These are phyloP conservation scores for Siniperca chuatsi DNA, from an alignment of 2,113 vertebrate species.

Conservation along the genomic window DNA sequence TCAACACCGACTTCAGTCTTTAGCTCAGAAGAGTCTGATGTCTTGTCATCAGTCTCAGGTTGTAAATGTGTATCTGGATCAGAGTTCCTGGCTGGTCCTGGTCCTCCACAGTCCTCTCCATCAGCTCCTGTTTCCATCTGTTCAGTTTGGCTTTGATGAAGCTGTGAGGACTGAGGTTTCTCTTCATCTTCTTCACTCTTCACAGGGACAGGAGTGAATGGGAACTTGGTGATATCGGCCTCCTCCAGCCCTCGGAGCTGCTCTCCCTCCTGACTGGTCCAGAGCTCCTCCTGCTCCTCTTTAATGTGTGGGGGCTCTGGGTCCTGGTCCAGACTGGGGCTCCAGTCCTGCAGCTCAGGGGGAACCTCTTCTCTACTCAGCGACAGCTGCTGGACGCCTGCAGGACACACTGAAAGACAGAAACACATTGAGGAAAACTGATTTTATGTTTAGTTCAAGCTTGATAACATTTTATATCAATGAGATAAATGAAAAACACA, in stretches of 20 bases:
- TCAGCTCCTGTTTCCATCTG: too few relatives aligned
- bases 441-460: too few relatives aligned
- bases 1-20: not conserved
- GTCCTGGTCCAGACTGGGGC: not conserved
- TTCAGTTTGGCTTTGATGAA: too few relatives aligned
- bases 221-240: not conserved
- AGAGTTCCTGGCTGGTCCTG: not conserved
- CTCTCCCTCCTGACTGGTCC: not conserved
- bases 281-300: slow-evolving; percentile 6
- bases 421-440: too few relatives aligned
- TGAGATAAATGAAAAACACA: too few relatives aligned
- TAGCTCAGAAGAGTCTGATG: too few relatives aligned
- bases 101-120: too few relatives aligned
- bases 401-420: too few relatives aligned
- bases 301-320: not conserved
- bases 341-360: too few relatives aligned
- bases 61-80: not conserved
- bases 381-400: too few relatives aligned
- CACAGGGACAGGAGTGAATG: not conserved
- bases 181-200: not conserved
- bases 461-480: too few relatives aligned
- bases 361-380: too few relatives aligned
- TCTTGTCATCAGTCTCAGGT: not conserved
- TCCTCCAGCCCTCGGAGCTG: not conserved
- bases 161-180: not conserved